Percentiles rank a stretch among this genome's conserved stretches.
Evolutionary conservation across 2,797 vertebrate genomes (phyloP).

Genomic region (Eulemur rubriventer): DNA sequence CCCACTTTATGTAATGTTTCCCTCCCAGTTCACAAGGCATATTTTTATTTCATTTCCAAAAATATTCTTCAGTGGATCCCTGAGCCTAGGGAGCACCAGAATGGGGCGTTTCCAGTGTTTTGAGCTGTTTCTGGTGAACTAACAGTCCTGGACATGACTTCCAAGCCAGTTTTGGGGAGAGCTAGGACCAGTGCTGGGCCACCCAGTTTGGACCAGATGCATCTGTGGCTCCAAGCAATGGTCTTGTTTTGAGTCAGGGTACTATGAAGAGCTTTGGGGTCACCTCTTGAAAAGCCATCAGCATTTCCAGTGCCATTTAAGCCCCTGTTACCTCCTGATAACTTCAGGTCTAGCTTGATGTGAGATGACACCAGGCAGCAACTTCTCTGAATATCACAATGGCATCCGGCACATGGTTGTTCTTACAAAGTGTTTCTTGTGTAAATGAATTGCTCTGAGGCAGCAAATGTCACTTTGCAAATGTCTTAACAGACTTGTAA

Average conservation of each 20-base stretch:
- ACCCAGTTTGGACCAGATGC: background rate
- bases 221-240: background rate
- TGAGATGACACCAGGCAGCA: background rate
- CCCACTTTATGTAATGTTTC: background rate
- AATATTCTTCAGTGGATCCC: background rate
- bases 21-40: background rate
- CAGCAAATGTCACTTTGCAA: constrained; percentile 18
- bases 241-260: background rate
- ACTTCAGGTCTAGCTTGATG: background rate
- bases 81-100: background rate
- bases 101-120: background rate
- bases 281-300: background rate
- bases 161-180: background rate
- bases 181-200: background rate
- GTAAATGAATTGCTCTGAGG: background rate
- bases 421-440: constrained; percentile 9
- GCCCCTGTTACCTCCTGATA: background rate
- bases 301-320: constrained; percentile 4
- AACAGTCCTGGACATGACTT: background rate
- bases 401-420: background rate
- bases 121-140: background rate
- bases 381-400: background rate
- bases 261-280: background rate
- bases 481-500: constrained; percentile 11
- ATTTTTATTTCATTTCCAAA: constrained; percentile 23